A percentile compares a stretch with the other conserved stretches of the same genome.
Evolutionary conservation across 2,888 invertebrate genomes (phyloP).

Genomic region (Cephalotes varians): DNA sequence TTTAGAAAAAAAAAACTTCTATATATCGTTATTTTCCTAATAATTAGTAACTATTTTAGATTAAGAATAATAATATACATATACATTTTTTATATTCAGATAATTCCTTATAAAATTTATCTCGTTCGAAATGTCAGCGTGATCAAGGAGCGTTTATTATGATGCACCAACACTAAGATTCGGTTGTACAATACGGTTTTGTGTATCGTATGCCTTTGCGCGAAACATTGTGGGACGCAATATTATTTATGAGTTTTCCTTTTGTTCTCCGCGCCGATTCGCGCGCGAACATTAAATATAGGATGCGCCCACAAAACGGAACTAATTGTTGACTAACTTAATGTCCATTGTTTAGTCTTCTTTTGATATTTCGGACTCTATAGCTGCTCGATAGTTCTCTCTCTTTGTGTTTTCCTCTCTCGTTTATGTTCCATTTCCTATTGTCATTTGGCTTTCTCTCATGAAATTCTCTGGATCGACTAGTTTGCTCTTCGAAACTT

Average conservation of each 20-base stretch:
- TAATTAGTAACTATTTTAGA: neutral
- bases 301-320: constrained; percentile 43
- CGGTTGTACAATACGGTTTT: constrained; percentile 21
- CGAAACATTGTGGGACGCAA: constrained; percentile 43
- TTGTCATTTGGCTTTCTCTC: constrained; percentile 24
- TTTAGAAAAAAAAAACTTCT: neutral
- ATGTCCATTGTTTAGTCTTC: constrained; percentile 62
- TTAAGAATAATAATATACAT: neutral
- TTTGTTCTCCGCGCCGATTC: constrained; percentile 51
- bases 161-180: neutral
- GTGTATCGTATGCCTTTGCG: neutral
- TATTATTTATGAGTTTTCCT: constrained; percentile 64
- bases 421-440: constrained; percentile 13
- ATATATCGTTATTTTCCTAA: neutral
- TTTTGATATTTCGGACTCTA: constrained; percentile 25
- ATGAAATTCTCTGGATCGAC: neutral
- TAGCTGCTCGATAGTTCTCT: constrained; percentile 42
- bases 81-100: neutral
- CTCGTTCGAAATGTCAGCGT: neutral
- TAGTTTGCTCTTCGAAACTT: neutral
- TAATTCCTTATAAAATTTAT: neutral
- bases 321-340: constrained; percentile 69
- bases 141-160: constrained; percentile 22
- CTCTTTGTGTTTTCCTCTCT: neutral
- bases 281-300: constrained; percentile 24